phyloP scores from a whole-genome alignment of 2,888 invertebrate genomes.

The Thereva unica region DNA sequence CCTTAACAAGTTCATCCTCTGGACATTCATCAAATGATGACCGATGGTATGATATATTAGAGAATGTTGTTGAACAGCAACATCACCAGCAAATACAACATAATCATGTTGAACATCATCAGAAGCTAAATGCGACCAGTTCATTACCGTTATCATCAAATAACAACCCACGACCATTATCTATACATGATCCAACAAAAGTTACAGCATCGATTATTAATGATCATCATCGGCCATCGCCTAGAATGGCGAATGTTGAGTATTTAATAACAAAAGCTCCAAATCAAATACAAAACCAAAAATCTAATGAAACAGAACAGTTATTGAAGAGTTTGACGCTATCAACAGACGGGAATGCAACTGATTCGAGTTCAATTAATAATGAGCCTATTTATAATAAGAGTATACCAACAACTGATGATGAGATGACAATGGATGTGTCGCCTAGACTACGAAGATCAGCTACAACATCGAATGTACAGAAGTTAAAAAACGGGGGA shows the following conservation, averaged over 20 bases:
- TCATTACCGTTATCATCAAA: constrained; percentile 52
- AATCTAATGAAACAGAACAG: constrained; percentile 42
- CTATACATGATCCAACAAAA: constrained; percentile 44
- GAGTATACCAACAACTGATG: constrained; percentile 40
- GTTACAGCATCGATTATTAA: constrained; percentile 46
- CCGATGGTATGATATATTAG: constrained; percentile 66
- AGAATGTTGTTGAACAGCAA: constrained; percentile 57
- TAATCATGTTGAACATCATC: constrained; percentile 50
- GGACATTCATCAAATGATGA: constrained; percentile 67
- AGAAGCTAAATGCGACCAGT: constrained; percentile 53
- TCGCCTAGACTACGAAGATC: constrained; percentile 43
- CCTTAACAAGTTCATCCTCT: constrained; percentile 67
- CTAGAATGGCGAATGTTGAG: constrained; percentile 60
- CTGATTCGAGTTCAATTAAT: constrained; percentile 61
- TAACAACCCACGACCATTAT: constrained; percentile 43
- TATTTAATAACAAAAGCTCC: constrained; percentile 52
- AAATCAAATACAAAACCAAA: constrained; percentile 29
- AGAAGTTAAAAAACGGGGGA: constrained; percentile 48
- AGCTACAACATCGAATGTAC: constrained; percentile 44
- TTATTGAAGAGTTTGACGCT: constrained; percentile 41
- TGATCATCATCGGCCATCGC: constrained; percentile 55
- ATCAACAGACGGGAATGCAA: constrained; percentile 38
- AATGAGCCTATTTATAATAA: constrained; percentile 52
- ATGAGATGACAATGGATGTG: constrained; percentile 37
- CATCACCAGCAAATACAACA: constrained; percentile 54